Percentiles rank a stretch among this genome's conserved stretches.
phyloP scores from a whole-genome alignment of 2,888 invertebrate species.

The Rhagonycha fulva region DNA sequence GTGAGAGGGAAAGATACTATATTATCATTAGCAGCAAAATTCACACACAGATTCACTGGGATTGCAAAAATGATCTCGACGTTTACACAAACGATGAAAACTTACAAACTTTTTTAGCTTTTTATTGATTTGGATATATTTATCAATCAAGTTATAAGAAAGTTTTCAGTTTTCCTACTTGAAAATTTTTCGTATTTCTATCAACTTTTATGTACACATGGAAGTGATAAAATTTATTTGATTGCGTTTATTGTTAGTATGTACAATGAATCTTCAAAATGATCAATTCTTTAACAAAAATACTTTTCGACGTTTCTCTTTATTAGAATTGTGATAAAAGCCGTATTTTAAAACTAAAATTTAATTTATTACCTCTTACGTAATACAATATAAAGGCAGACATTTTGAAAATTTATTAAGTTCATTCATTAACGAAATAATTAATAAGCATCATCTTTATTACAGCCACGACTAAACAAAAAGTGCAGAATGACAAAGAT shows the following conservation, averaged over 20 bases:
- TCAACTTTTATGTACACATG: neutral
- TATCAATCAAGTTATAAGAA: constrained; percentile 29
- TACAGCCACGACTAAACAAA: neutral
- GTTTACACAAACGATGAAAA: constrained; percentile 17
- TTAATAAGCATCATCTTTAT: neutral
- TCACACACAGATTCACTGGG: constrained; percentile 18
- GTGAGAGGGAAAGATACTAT: constrained; percentile 22
- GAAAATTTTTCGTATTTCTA: constrained; percentile 8
- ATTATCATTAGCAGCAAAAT: constrained; percentile 26
- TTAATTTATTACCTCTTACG: neutral
- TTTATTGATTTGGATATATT: constrained; percentile 24
- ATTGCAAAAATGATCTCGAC: constrained; percentile 24
- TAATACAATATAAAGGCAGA: neutral
- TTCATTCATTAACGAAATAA: neutral
- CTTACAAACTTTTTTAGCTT: constrained; percentile 15
- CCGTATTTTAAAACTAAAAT: neutral
- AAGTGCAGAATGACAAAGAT: neutral
- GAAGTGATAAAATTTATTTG: neutral
- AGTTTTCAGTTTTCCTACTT: neutral
- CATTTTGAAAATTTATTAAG: neutral
- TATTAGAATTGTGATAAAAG: neutral
- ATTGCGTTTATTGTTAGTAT: neutral
- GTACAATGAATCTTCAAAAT: neutral
- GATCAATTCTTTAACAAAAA: neutral
- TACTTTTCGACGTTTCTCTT: neutral